Percentiles rank a stretch among this genome's conserved stretches.
phyloP scores from a whole-genome alignment of 2,113 vertebrate genomes.

The Paracanthobrama guichenoti region DNA sequence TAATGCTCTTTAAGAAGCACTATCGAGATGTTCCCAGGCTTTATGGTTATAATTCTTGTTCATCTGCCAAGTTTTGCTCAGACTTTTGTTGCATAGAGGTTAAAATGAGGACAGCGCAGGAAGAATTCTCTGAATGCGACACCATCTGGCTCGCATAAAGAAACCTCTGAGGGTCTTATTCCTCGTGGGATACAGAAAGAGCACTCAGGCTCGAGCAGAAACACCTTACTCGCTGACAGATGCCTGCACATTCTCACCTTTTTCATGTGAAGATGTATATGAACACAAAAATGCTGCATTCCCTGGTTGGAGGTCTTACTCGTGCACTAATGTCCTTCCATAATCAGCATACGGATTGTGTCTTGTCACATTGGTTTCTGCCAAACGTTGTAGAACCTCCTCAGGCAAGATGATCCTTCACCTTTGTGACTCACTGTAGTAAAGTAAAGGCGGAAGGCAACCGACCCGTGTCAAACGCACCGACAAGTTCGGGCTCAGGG shows the following conservation, averaged over 20 bases:
- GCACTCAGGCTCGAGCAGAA: constrained; percentile 13
- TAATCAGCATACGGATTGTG: not conserved
- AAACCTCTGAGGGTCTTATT: constrained; percentile 40
- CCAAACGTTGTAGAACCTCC: not conserved
- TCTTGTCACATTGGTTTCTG: constrained; percentile 18
- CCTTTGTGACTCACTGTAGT: constrained; percentile 15
- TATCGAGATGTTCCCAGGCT: not conserved
- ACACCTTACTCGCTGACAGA: constrained; percentile 18
- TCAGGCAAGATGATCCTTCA: constrained; percentile 38
- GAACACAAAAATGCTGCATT: not conserved
- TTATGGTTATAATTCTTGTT: not conserved
- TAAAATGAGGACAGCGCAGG: constrained; percentile 22
- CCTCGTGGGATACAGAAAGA: constrained; percentile 44
- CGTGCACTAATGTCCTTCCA: not conserved
- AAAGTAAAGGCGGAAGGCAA: not conserved
- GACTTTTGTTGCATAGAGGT: constrained; percentile 40
- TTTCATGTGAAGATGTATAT: not conserved
- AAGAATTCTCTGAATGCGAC: constrained; percentile 39
- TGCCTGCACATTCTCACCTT: not conserved
- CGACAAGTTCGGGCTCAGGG: constrained; percentile 2
- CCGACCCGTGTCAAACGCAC: not conserved
- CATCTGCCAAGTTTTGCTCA: constrained; percentile 34
- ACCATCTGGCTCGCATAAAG: constrained; percentile 44
- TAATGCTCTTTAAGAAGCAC: not conserved
- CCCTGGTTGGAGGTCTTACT: not conserved